Base-by-base conservation (phyloP, 1,140 invertebrate species). In the Chelonus insularis region DNA sequence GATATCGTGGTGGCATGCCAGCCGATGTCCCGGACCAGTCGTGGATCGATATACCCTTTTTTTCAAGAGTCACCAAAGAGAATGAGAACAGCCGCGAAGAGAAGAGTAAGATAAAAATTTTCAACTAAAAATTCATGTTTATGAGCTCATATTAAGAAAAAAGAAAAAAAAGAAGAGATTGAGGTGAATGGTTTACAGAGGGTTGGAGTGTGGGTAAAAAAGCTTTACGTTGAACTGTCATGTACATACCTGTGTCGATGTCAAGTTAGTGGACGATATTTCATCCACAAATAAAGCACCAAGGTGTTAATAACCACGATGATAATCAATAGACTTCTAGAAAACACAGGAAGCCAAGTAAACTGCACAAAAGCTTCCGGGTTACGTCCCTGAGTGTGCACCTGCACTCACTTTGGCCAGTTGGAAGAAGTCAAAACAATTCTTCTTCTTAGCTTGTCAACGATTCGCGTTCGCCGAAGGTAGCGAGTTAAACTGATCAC, bases 1-100 rank as follows among this genome's bases (percentile, higher is more conserved):
- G 57, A 71, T 69, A 69, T 72, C 64, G 68, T 69, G 71, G 71
- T 76, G 75, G 75, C 75, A 73, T 73, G 67, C 70, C 68, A 71
- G 68, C 69, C 69, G 68, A 75, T 72, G 74, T 76, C 73, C 75
- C 75, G 75, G 74, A 72, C 73, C 69, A 61, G 62, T 60, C 67
- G 72, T 34, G 60, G 64, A 78, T 78, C 76, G 73, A 78, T 78
- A 75, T 74, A 72, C 71, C 65, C 72, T 72, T 48, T 48, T 48
- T 48, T 48, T 23, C 8, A 52, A 39, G 32, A 43, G 16, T 16
- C 14, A 43, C 14, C 18, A 16, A 8, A 39, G 34, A 52, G 16
- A 20, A 32, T 56, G 63, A 34, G 54, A 39, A 18, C 62, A 52
- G 58, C 57, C 47, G 41, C 18, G 23, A n/a, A 21, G 7, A 20